Evolutionary conservation across 2,888 invertebrate species (phyloP).

Genomic region (Corbicula japonica): DNA sequence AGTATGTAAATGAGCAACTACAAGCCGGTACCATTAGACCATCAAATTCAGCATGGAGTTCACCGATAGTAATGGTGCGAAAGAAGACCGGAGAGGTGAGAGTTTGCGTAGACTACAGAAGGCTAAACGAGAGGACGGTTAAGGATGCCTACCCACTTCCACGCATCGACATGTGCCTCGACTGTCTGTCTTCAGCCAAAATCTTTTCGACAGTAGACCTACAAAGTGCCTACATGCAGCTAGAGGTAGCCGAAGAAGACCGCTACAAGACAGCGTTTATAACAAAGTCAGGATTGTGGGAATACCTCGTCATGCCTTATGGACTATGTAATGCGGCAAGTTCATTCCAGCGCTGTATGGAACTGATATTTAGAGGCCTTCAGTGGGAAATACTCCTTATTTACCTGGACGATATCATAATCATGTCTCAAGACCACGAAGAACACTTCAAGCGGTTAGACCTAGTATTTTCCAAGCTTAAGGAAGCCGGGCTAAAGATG

Average conservation of each 20-base stretch:
- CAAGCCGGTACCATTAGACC: too few relatives aligned
- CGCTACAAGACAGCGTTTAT: constrained; percentile 34
- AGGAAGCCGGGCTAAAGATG: constrained; percentile 32
- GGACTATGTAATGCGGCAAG: constrained; percentile 54
- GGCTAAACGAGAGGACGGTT: too few relatives aligned
- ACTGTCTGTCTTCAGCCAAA: constrained; percentile 21
- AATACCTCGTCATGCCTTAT: constrained; percentile 56
- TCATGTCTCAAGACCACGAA: constrained; percentile 34
- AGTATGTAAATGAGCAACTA: too few relatives aligned
- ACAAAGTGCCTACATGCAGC: too few relatives aligned
- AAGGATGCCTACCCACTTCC: too few relatives aligned
- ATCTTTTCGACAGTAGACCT: constrained; percentile 29
- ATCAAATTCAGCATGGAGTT: too few relatives aligned
- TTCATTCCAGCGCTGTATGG: constrained; percentile 60
- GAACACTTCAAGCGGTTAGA: constrained; percentile 40
- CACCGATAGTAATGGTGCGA: constrained; percentile 36
- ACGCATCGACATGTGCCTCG: too few relatives aligned
- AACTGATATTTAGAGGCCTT: constrained; percentile 39
- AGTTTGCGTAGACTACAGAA: too few relatives aligned
- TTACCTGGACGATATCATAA: constrained; percentile 60
- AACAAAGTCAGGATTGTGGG: constrained; percentile 56
- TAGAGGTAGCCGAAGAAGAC: constrained; percentile 30
- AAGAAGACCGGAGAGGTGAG: constrained; percentile 39
- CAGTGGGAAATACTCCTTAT: constrained; percentile 22
- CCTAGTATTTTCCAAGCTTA: constrained; percentile 41